These are phyloP conservation scores for Brassicogethes aeneus DNA, from an alignment of 2,888 invertebrate species.

Conservation along the genomic window DNA sequence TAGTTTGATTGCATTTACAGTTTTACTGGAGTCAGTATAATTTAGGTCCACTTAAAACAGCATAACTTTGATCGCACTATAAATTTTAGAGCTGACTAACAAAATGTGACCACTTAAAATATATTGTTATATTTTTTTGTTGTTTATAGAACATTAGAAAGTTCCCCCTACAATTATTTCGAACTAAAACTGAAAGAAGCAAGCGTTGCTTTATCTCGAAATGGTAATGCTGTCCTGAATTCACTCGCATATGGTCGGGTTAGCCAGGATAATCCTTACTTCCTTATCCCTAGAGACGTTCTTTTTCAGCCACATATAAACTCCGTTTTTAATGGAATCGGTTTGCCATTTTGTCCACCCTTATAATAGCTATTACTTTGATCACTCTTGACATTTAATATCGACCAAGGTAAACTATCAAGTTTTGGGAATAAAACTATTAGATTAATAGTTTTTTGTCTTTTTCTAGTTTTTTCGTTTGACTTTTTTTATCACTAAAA, in stretches of 20 bases:
- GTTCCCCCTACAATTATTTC: too few species aligned
- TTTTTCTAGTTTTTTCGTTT: too few species aligned
- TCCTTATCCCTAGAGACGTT: conserved; percentile 27
- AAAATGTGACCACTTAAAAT: too few species aligned
- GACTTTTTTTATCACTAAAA: too few species aligned
- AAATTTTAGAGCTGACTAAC: too few species aligned
- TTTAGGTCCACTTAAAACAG: neutral
- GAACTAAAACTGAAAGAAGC: neutral
- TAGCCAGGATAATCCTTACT: conserved; percentile 28
- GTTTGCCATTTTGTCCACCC: conserved; percentile 4
- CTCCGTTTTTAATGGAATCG: conserved; percentile 17
- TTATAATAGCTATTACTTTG: too few species aligned
- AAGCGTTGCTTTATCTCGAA: conserved; percentile 30
- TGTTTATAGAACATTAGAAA: too few species aligned
- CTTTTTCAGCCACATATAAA: conserved; percentile 18
- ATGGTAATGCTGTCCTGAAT: conserved; percentile 27
- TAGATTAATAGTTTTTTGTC: too few species aligned
- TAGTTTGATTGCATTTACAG: neutral
- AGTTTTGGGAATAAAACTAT: too few species aligned
- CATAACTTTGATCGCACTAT: neutral
- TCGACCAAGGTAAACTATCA: too few species aligned
- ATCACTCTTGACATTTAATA: too few species aligned
- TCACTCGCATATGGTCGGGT: conserved; percentile 31
- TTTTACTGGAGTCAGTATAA: neutral
- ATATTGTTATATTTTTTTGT: too few species aligned